Base-by-base conservation (phyloP, 2,888 invertebrate species). In the Aspidiotus destructor region DNA sequence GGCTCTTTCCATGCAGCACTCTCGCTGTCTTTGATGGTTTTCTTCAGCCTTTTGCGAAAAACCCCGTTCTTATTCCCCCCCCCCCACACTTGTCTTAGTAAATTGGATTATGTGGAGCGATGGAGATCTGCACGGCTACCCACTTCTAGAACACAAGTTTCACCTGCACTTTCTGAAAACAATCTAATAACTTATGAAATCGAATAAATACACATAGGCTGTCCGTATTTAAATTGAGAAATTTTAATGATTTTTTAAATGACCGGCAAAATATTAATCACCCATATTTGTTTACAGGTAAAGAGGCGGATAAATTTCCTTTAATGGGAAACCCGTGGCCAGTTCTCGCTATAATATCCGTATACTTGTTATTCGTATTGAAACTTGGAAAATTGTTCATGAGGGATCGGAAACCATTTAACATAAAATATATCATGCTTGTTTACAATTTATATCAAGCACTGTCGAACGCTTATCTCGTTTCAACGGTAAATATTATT, bases 401-500 rank as follows among this genome's bases (percentile, higher is more conserved):
- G 73, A 64, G 70, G 54, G 65, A 71, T 41, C 68, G 72, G 16
- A 71, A 72, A 61, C 72, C 73, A 0, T 67, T 70, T 11, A 70
- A 72, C 40, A 67, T 73, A 11, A 72, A 72, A 62, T 41, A 62
- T 40, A 41, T 69, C n/a, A 72, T 73, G 71, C 69, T 72, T 28
- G 65, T 71, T 57, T 73, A 73, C 60, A 73, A 73, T 60, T 54
- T 72, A 15, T 71, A 71, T 60, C 73, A 73, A 69, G 71, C 72
- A 13, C 15, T 72, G 41, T 73, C 71, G 28, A 73, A 73, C 15
- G 72, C 69, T 17, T 71, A 68, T 69, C 65, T 73, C 5, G 71
- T 72, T 9, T 13, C 44, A 6, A 70, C 64, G 70, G 73, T 73
- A 48, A 72, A 72, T 72, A 11, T 53, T 28, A 28, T 28, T 28